Conservation (phyloP, 2,888 invertebrate species). For the Melanargia galathea region DNA sequence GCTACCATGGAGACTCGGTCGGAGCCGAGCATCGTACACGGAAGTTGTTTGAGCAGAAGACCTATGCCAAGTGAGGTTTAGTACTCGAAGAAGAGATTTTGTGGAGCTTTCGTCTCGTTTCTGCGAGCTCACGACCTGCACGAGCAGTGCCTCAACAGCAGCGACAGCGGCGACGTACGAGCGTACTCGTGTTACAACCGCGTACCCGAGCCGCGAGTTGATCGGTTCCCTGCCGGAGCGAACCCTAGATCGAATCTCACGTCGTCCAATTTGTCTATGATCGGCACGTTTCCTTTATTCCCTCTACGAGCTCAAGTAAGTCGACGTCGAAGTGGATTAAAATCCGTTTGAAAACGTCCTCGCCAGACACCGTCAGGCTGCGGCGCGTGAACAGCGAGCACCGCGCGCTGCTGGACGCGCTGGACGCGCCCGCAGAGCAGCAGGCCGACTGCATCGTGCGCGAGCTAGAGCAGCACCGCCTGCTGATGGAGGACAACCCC, state of each 20-base stretch:
- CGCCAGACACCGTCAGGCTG: slow-evolving; percentile 61
- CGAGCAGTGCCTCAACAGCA: too few species aligned
- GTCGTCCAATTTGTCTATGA: background rate
- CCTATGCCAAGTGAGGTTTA: too few species aligned
- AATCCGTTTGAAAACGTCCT: background rate
- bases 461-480: slow-evolving; percentile 84
- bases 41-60: too few species aligned
- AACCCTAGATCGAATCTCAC: background rate
- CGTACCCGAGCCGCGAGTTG: background rate
- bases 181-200: too few species aligned
- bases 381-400: slow-evolving; percentile 65
- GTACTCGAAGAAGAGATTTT: too few species aligned
- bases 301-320: too few species aligned
- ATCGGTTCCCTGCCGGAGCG: background rate
- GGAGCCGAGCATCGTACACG: too few species aligned
- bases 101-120: too few species aligned
- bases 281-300: background rate
- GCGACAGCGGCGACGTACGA: too few species aligned
- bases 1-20: too few species aligned
- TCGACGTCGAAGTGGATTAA: too few species aligned
- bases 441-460: slow-evolving; percentile 84
- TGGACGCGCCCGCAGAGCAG: slow-evolving; percentile 58
- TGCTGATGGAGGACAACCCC: slow-evolving; percentile 85
- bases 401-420: slow-evolving; percentile 59
- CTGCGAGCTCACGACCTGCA: too few species aligned